phyloP scores from a whole-genome alignment of 2,113 vertebrate genomes.

The Lanius ludovicianus region DNA sequence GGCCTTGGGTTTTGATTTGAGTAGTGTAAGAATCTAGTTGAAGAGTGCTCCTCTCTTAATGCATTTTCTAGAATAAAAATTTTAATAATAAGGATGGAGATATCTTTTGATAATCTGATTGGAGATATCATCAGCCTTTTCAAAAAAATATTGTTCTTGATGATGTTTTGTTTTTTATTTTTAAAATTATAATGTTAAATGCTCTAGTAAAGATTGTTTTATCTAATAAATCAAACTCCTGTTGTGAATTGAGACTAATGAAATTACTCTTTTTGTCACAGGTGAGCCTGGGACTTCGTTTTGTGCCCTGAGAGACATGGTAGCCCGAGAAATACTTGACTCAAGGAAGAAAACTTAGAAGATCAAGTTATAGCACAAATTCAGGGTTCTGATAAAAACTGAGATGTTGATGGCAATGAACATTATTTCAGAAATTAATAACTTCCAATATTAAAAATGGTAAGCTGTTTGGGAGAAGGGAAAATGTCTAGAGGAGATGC shows the following conservation, averaged over 20 bases:
- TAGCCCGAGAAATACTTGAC: background rate
- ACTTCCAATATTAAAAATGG: constrained; percentile 64
- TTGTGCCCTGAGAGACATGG: background rate
- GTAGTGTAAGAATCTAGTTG: background rate
- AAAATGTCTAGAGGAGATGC: background rate
- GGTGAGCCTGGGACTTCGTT: constrained; percentile 33
- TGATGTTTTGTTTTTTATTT: constrained; percentile 36
- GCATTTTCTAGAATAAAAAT: background rate
- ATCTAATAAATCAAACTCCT: background rate
- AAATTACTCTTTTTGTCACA: constrained; percentile 53
- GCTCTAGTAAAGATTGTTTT: background rate
- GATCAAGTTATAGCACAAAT: constrained; percentile 40
- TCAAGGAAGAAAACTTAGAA: constrained; percentile 35
- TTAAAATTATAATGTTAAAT: background rate
- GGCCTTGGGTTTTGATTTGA: background rate
- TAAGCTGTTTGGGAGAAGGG: constrained; percentile 44
- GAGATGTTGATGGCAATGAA: constrained; percentile 53
- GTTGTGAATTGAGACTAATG: constrained; percentile 37
- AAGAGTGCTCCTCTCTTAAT: background rate
- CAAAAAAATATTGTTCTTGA: constrained; percentile 52
- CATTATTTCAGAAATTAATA: constrained; percentile 56
- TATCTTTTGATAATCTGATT: background rate
- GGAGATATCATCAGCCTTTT: background rate
- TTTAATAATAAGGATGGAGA: background rate
- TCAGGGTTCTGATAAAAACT: constrained; percentile 56